Evolutionary conservation across 2,888 invertebrate species (phyloP), one percentile per base, ranked within the genome.

Genomic region (Creontiades dilutus): DNA sequence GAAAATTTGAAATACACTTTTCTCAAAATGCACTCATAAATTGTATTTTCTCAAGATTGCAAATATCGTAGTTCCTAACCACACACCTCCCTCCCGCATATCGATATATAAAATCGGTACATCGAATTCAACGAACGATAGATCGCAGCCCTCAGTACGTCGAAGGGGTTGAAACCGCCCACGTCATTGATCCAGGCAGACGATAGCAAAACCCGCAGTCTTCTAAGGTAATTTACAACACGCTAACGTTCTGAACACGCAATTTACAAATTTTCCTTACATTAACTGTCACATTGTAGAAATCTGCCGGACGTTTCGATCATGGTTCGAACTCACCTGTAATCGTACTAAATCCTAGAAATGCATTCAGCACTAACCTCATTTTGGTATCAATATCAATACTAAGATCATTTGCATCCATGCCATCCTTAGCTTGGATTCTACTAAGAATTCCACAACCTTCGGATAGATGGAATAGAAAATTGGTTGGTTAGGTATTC

Each of bases 181-280:
- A 23, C 82, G 47, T 52, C 82, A 82, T 82, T 82, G 82, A 82
- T 82, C 82, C 82, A 46, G 46, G 13, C 52, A 11, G 23, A 47
- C 52, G 37, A 37, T 4, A 13, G 19, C 48, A 52, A 52, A 82
- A 27, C 48, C 82, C 52, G 82, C 82, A 82, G 82, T 52, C 47
- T 13, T 52, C 82, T 9, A 19, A 82, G 82, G 82, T 82, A 82
- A 82, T 82, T 46, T 46, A 78, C 46, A 46, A 37, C 78, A 78
- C 23, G 68, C 78, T 78, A 47, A 76, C 37, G 46, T 28, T 46
- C 78, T 46, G 16, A 37, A 19, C 78, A 78, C 37, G 37, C 78
- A n/a, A 46, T 46, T 78, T 78, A 7, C 68, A 23, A 68, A 68
- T 13, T 2, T 19, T 68, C 68, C 68, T 19, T 11, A 68, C 68